Evolutionary conservation across 2,113 vertebrate genomes (phyloP).

Genomic region (Pelodiscus sinensis): DNA sequence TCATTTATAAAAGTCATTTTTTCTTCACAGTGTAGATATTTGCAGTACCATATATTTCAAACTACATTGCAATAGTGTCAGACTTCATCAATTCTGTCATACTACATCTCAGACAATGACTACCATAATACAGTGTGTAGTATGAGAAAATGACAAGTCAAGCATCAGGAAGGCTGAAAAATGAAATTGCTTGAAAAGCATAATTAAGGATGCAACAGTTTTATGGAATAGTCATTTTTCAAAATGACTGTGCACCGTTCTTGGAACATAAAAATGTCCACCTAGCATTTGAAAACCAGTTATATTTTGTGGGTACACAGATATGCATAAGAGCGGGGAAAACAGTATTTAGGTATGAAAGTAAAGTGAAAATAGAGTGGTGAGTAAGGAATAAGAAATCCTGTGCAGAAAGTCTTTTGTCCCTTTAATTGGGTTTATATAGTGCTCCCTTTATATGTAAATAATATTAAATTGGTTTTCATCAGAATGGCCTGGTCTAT

Average conservation of each 20-base stretch:
- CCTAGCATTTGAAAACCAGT: slow-evolving; percentile 20
- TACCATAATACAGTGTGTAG: not conserved
- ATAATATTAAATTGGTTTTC: not conserved
- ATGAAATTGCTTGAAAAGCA: not conserved
- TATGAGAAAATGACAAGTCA: not conserved
- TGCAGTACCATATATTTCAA: not conserved
- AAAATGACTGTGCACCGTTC: slow-evolving; percentile 8
- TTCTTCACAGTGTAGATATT: not conserved
- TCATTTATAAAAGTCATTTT: not conserved
- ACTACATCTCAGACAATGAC: not conserved
- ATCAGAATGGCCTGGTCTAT: not conserved
- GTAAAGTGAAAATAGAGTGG: slow-evolving; percentile 46
- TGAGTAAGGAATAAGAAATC: slow-evolving; percentile 40
- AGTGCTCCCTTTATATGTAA: not conserved
- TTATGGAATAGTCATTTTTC: not conserved
- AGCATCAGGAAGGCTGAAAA: not conserved
- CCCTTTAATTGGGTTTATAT: not conserved
- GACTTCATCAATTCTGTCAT: not conserved
- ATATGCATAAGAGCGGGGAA: slow-evolving; percentile 42
- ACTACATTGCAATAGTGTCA: not conserved
- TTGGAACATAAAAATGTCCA: slow-evolving; percentile 29
- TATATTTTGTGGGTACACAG: slow-evolving; percentile 35
- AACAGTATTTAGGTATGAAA: slow-evolving; percentile 58
- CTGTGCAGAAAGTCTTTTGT: slow-evolving; percentile 17
- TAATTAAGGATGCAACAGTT: not conserved